A percentile compares a stretch with the other conserved stretches of the same genome.
These are phyloP conservation scores for Ischnus inquisitorius DNA, from an alignment of 2,888 invertebrate genomes.

Conservation along the genomic window DNA sequence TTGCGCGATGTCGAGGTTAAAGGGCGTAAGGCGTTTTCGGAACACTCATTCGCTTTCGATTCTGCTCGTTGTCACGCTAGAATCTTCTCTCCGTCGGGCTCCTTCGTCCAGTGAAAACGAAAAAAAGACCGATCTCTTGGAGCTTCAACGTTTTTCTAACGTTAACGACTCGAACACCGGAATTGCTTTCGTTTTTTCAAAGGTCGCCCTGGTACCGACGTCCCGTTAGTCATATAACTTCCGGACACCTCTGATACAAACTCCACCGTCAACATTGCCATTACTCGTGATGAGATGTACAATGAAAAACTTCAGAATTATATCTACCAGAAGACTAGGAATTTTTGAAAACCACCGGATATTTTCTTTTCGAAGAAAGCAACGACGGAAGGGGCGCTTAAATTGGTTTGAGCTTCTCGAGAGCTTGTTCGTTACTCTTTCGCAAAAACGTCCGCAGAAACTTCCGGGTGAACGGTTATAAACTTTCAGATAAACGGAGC, in stretches of 20 bases:
- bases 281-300: neutral
- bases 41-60: neutral
- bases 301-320: neutral
- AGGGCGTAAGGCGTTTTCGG: slow-evolving; percentile 24
- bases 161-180: neutral
- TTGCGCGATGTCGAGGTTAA: slow-evolving; percentile 18
- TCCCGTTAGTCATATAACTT: neutral
- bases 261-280: neutral
- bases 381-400: neutral
- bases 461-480: neutral
- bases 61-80: neutral
- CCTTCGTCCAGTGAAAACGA: neutral
- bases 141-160: neutral
- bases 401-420: neutral
- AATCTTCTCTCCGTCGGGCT: neutral
- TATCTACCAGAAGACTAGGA: neutral
- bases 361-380: neutral
- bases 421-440: neutral
- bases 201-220: neutral
- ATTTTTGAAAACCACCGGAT: neutral
- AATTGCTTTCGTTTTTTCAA: neutral
- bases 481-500: neutral
- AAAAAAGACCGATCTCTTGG: neutral
- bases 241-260: neutral
- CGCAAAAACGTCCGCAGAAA: slow-evolving; percentile 3